A percentile compares a stretch with the other conserved stretches of the same genome.
These are phyloP conservation scores for Otolemur garnettii DNA, from an alignment of 2,113 vertebrate genomes.

Conservation along the genomic window DNA sequence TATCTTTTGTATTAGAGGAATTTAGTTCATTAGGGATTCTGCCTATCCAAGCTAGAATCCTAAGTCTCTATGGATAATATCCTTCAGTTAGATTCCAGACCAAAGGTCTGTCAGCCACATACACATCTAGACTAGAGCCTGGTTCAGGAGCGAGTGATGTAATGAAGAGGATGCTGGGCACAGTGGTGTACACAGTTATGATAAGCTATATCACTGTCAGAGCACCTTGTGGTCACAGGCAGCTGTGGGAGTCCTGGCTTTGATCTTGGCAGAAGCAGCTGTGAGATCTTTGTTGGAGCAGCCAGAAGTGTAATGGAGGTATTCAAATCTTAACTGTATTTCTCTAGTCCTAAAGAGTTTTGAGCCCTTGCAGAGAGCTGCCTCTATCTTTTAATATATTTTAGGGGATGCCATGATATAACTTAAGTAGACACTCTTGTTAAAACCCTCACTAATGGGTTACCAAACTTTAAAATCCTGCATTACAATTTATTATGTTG, in stretches of 20 bases:
- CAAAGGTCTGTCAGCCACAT: neutral
- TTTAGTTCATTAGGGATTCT: neutral
- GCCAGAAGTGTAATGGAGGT: accelerated
- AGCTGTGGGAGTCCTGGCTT: too few species aligned
- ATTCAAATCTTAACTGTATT: neutral
- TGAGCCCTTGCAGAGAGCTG: neutral
- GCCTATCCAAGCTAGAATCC: neutral
- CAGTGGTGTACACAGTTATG: neutral
- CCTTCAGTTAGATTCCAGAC: neutral
- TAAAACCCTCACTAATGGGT: neutral
- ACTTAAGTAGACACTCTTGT: neutral
- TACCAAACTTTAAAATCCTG: neutral
- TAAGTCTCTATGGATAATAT: neutral
- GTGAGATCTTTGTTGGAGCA: neutral
- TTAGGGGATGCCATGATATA: neutral
- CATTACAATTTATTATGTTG: constrained; percentile 4
- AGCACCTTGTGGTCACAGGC: neutral
- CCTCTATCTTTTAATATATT: neutral
- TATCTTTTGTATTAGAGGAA: neutral
- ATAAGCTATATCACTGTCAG: neutral
- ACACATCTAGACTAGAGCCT: neutral
- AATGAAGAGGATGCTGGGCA: neutral
- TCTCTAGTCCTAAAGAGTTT: neutral
- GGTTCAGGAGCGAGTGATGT: neutral
- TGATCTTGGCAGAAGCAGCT: neutral